These are phyloP conservation scores for Kradibia gibbosae DNA, from an alignment of 1,140 invertebrate species.

Conservation along the genomic window DNA sequence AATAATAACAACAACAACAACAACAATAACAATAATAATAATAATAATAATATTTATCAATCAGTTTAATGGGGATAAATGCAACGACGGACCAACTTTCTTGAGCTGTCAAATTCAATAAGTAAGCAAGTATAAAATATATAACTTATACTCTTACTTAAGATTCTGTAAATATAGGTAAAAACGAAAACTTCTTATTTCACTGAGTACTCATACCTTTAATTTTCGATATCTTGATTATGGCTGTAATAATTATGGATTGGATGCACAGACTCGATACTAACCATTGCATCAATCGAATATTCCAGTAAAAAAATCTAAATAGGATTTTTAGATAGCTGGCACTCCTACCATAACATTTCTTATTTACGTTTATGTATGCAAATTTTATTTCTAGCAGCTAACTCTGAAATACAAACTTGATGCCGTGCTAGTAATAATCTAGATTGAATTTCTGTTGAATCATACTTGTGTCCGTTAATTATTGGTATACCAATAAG, in stretches of 20 bases:
- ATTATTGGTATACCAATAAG: neutral
- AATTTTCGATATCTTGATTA: neutral
- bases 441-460: conserved; percentile 15
- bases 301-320: too few species aligned
- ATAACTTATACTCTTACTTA: neutral
- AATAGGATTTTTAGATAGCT: neutral
- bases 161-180: neutral
- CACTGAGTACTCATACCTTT: neutral
- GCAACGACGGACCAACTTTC: neutral
- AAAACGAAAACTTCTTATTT: neutral
- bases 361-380: neutral
- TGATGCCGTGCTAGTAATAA: neutral
- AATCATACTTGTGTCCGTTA: neutral
- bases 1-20: too few species aligned
- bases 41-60: neutral
- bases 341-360: neutral
- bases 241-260: neutral
- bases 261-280: too few species aligned
- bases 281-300: too few species aligned
- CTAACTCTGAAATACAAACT: neutral
- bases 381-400: neutral
- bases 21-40: too few species aligned
- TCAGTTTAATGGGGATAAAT: neutral
- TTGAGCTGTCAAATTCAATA: neutral
- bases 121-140: neutral